These are phyloP conservation scores for Chaetodon auriga DNA, from an alignment of 2,113 vertebrate species.

Conservation along the genomic window DNA sequence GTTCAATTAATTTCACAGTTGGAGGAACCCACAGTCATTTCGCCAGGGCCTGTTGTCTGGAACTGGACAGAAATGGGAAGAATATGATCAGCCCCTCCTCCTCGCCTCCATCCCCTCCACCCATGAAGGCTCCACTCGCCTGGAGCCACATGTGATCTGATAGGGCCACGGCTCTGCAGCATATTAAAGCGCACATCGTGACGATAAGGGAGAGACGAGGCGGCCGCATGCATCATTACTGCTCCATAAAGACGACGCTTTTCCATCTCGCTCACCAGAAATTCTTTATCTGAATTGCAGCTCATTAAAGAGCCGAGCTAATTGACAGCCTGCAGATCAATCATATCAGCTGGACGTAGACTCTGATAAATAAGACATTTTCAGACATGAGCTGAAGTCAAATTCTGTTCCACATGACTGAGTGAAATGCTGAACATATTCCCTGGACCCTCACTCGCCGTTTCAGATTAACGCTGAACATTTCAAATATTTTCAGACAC, in stretches of 20 bases:
- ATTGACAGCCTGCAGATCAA: constrained; percentile 21
- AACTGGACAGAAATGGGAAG: constrained; percentile 51
- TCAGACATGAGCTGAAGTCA: background rate
- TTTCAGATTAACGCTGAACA: background rate
- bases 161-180: constrained; percentile 40
- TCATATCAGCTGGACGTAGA: background rate
- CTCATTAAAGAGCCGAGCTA: constrained; percentile 6
- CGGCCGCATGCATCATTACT: constrained; percentile 59
- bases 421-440: background rate
- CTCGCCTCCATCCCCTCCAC: constrained; percentile 10
- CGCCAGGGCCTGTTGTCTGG: constrained; percentile 60
- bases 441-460: background rate
- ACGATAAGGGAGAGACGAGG: constrained; percentile 50
- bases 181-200: constrained; percentile 54
- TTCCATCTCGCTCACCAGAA: constrained; percentile 26
- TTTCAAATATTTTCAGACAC: background rate
- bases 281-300: constrained; percentile 9
- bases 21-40: constrained; percentile 67
- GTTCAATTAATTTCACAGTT: constrained; percentile 87
- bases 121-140: constrained; percentile 60
- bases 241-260: constrained; percentile 40
- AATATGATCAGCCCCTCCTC: constrained; percentile 43
- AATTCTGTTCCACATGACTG: background rate
- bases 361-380: constrained; percentile 7
- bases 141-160: constrained; percentile 63